Evolutionary conservation across 1,140 invertebrate species (phyloP), one percentile per base, ranked within the genome.

Genomic region (Thaumatotibia leucotreta): DNA sequence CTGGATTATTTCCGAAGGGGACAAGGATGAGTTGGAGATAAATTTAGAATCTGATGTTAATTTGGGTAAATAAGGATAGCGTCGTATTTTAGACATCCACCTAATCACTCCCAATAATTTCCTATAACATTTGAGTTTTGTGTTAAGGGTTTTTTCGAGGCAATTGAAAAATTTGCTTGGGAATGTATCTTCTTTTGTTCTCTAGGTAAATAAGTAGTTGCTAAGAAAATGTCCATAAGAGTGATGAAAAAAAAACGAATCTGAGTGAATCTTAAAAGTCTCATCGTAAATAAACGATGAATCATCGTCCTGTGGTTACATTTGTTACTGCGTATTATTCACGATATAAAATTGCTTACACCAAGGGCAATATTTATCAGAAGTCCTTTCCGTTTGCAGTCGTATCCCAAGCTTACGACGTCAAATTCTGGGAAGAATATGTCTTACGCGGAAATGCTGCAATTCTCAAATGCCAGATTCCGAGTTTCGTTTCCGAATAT

Each of bases 401-500:
- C 85, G 96, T 97, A 61, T 95, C 96, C 80, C 96, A 97, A 87
- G 94, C 95, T 70, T 97, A 97, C 91, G 95, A 97, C 89, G 95
- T 95, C 29, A 94, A 96, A 71, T 96, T 97, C 50, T 96, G 96
- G 82, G 96, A 98, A 90, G 96, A 97, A 77, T 97, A 96, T 83
- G 96, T 97, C 23, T 93, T 97, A 70, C 93, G 95, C 67, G 96
- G 96, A 70, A 97, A 97, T 86, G 95, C 96, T 27, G 97, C 96
- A n/a, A 95, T 96, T 52, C 91, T 98, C 61, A 96, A 96, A 86
- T 98, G 97, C 88, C 92, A 95, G 74, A 95, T 98, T 65, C 97
- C 97, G 14, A 96, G 95, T 84, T 98, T 97, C 89, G 96, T 98
- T 65, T 95, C 94, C 17, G 96, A 97, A 91, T 97, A 97, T 82